Evolutionary conservation across 2,797 vertebrate species (phyloP).

Genomic region (Pangasius sanitwongsei): DNA sequence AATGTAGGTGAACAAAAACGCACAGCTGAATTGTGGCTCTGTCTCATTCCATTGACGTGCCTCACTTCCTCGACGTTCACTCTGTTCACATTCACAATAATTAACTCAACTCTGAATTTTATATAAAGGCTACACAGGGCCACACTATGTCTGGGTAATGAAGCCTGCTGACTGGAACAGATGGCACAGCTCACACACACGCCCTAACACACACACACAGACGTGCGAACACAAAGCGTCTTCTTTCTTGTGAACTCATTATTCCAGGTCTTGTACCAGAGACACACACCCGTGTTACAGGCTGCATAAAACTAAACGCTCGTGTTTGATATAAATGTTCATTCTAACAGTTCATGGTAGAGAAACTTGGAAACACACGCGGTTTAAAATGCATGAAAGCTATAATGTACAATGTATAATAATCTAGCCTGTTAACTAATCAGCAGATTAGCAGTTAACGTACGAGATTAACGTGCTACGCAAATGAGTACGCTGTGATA

Average conservation of each 20-base stretch:
- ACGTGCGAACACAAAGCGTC: background rate
- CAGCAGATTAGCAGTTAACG: background rate
- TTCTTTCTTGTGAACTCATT: background rate
- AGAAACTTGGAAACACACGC: no score
- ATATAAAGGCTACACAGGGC: background rate
- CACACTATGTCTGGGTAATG: conserved; percentile 7
- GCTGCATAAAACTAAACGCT: background rate
- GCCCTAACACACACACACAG: background rate
- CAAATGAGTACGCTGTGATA: background rate
- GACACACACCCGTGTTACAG: background rate
- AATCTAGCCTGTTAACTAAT: background rate
- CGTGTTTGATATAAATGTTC: background rate
- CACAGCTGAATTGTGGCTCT: background rate
- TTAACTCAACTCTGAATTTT: background rate
- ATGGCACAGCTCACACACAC: conserved; percentile 5
- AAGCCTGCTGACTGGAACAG: conserved; percentile 20
- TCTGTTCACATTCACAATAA: background rate
- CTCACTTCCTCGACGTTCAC: background rate
- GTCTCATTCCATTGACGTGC: background rate
- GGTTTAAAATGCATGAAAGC: background rate
- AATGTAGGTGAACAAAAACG: background rate
- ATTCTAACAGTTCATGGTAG: no score
- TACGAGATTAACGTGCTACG: background rate
- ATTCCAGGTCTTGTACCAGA: background rate
- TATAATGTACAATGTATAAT: background rate